These are phyloP conservation scores for Lepidurus packardi DNA, from an alignment of 1,140 invertebrate genomes.

Conservation along the genomic window DNA sequence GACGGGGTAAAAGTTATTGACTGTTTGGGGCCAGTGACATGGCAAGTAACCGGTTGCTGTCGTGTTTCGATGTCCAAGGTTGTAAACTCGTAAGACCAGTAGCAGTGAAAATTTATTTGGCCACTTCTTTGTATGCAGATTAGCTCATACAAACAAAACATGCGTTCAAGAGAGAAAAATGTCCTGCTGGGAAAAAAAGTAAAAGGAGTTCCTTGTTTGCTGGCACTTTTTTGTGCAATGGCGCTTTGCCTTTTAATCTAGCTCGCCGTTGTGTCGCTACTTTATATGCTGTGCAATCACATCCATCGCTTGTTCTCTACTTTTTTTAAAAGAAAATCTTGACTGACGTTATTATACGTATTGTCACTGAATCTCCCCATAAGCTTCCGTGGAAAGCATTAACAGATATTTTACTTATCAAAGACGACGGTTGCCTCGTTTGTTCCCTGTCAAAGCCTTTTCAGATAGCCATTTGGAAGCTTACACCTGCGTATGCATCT, in stretches of 20 bases:
- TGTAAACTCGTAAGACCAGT: slow-evolving; percentile 19
- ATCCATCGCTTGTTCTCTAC: not conserved
- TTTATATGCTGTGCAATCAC: not conserved
- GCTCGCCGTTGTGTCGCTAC: not conserved
- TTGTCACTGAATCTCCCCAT: not conserved
- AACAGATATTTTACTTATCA: no score
- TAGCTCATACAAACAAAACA: slow-evolving; percentile 2
- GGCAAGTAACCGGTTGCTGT: slow-evolving; percentile 13
- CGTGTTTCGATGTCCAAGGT: not conserved
- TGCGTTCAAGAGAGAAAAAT: slow-evolving; percentile 14
- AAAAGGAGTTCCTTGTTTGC: slow-evolving; percentile 21
- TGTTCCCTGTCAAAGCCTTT: no score
- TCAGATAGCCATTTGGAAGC: no score
- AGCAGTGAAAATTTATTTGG: slow-evolving; percentile 15
- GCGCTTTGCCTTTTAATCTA: slow-evolving; percentile 14
- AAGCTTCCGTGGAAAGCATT: not conserved
- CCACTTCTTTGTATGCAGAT: slow-evolving; percentile 21
- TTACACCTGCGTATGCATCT: no score
- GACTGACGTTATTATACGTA: slow-evolving; percentile 1
- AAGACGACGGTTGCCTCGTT: no score
- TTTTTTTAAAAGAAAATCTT: not conserved
- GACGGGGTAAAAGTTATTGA: not conserved
- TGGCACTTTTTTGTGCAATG: not conserved
- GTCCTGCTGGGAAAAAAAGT: slow-evolving; percentile 18
- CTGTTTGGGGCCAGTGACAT: slow-evolving; percentile 9